These are phyloP conservation scores for Drosophila testacea DNA, from an alignment of 2,888 invertebrate genomes.

Conservation along the genomic window DNA sequence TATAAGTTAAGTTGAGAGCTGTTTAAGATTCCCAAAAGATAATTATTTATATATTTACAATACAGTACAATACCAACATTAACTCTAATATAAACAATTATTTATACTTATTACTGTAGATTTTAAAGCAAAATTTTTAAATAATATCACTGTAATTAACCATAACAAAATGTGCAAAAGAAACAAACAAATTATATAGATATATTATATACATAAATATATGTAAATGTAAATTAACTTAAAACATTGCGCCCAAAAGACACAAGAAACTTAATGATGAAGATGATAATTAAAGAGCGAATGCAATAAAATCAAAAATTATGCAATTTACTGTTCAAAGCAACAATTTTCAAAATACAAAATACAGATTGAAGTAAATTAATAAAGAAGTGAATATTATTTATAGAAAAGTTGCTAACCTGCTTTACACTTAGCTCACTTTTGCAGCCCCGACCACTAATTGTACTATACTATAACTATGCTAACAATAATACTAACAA, in stretches of 20 bases:
- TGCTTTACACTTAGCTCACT: conserved; percentile 70
- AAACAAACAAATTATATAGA: conserved; percentile 43
- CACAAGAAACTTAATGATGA: conserved; percentile 43
- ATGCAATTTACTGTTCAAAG: conserved; percentile 76
- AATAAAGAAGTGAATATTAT: conserved; percentile 36
- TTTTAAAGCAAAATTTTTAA: conserved; percentile 67
- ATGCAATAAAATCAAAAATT: conserved; percentile 66
- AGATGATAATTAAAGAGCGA: conserved; percentile 25
- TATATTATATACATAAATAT: conserved; percentile 44
- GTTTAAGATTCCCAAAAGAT: conserved; percentile 61
- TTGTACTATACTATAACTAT: conserved; percentile 69
- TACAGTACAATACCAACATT: conserved; percentile 61
- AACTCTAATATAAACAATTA: conserved; percentile 59
- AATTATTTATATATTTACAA: conserved; percentile 75
- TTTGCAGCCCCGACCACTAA: conserved; percentile 62
- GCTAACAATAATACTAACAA: conserved; percentile 35
- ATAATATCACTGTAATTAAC: conserved; percentile 78
- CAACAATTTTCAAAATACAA: conserved; percentile 44
- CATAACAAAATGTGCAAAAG: conserved; percentile 50
- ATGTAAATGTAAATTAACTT: conserved; percentile 58
- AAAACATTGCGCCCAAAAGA: conserved; percentile 73
- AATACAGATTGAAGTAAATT: conserved; percentile 32
- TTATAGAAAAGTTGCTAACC: conserved; percentile 64
- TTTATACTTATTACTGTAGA: conserved; percentile 74
- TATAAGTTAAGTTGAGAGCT: conserved; percentile 64